Conservation (phyloP, 1,140 invertebrate genomes). For the Aphelinus atriplicis region DNA sequence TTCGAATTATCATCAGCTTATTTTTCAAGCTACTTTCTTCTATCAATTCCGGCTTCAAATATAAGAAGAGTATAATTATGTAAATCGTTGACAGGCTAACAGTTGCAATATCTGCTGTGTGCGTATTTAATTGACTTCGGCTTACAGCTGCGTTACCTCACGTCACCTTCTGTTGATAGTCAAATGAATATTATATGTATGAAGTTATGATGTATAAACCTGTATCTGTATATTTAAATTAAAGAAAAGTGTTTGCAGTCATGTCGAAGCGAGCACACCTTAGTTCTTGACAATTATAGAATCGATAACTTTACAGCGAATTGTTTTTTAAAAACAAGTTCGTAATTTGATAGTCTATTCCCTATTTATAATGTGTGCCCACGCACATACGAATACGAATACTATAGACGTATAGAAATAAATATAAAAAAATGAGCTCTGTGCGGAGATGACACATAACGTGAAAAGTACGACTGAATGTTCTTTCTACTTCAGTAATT, state of each 20-base stretch:
- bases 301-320: slow-evolving; percentile 43
- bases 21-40: slow-evolving; percentile 18
- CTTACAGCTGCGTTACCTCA: slow-evolving; percentile 40
- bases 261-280: slow-evolving; percentile 1
- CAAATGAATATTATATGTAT: slow-evolving; percentile 48
- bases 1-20: slow-evolving; percentile 34
- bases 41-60: slow-evolving; percentile 12
- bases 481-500: slow-evolving; percentile 55
- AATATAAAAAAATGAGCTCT: slow-evolving; percentile 25
- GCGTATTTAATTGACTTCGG: slow-evolving; percentile 32
- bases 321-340: slow-evolving; percentile 50
- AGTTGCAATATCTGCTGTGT: slow-evolving; percentile 27
- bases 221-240: slow-evolving; percentile 42
- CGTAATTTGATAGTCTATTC: slow-evolving; percentile 57
- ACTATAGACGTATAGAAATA: slow-evolving; percentile 11
- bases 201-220: slow-evolving; percentile 46
- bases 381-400: slow-evolving; percentile 23
- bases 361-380: slow-evolving; percentile 40
- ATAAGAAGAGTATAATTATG: slow-evolving; percentile 11
- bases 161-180: slow-evolving; percentile 47
- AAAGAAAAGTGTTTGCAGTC: slow-evolving; percentile 13
- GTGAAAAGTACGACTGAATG: slow-evolving; percentile 51
- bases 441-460: slow-evolving; percentile 41
- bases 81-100: slow-evolving; percentile 26
- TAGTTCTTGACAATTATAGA: slow-evolving; percentile 39